phyloP scores from a whole-genome alignment of 2,888 invertebrate species.

The Adelphocoris suturalis region DNA sequence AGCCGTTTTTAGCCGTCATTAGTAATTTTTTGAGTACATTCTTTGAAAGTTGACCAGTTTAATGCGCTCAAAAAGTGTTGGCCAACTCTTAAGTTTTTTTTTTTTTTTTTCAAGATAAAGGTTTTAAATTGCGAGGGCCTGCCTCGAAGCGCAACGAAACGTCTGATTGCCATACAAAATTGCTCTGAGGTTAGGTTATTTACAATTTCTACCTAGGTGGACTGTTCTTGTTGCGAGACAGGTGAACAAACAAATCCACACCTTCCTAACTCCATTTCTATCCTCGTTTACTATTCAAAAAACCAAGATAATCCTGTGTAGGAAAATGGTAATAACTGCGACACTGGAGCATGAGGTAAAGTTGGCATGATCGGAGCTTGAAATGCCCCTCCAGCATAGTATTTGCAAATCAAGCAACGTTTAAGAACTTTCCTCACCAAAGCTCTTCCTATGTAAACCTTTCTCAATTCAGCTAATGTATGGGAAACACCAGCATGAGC shows the following conservation, averaged over 20 bases:
- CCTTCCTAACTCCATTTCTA: constrained; percentile 6
- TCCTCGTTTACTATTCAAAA: background rate
- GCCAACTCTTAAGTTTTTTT: too few relatives aligned
- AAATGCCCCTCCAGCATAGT: constrained; percentile 61
- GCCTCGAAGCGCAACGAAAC: constrained; percentile 37
- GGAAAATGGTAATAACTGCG: constrained; percentile 29
- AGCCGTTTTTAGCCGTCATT: too few relatives aligned
- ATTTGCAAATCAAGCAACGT: background rate
- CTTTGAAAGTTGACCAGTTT: too few relatives aligned
- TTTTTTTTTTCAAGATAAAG: too few relatives aligned
- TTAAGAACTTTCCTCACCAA: constrained; percentile 9
- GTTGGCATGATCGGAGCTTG: constrained; percentile 53
- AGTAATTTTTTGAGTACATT: too few relatives aligned
- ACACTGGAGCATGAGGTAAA: constrained; percentile 48
- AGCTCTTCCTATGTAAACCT: background rate
- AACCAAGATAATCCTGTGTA: constrained; percentile 71
- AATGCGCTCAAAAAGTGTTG: too few relatives aligned
- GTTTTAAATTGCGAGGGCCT: too few relatives aligned
- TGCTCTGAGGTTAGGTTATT: constrained; percentile 33
- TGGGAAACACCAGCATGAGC: too few relatives aligned
- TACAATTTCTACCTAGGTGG: constrained; percentile 52
- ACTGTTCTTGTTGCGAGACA: constrained; percentile 13
- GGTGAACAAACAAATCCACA: constrained; percentile 76
- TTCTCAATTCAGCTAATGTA: too few relatives aligned
- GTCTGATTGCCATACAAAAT: constrained; percentile 4